Conservation (phyloP, 2,888 invertebrate genomes). For the Drosophila nr. perissopoda region DNA sequence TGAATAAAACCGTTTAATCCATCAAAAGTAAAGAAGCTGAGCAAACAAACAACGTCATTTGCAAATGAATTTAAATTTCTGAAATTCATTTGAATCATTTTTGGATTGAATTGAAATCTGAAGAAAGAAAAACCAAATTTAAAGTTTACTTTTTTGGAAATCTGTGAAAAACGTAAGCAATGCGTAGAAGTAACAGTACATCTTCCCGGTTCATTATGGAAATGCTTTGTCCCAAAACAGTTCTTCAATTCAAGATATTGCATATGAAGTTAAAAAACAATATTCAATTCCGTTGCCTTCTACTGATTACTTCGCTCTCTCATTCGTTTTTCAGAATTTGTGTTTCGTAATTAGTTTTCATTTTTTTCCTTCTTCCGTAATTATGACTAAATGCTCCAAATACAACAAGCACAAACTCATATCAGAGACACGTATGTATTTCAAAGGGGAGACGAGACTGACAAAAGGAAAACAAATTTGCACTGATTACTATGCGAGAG, state of each 20-base stretch:
- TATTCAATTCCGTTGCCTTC: not conserved
- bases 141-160: not conserved
- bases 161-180: not conserved
- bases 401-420: not conserved
- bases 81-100: conserved; percentile 10
- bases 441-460: conserved; percentile 21
- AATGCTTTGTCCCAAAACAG: not conserved
- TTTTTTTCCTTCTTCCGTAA: conserved; percentile 13
- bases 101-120: not conserved
- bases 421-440: not conserved
- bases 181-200: not conserved
- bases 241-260: not conserved
- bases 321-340: not conserved
- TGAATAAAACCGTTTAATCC: not conserved
- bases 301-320: not conserved
- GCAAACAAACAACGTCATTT: conserved; percentile 3
- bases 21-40: not conserved
- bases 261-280: not conserved
- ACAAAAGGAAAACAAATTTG: conserved; percentile 51
- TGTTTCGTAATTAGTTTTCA: conserved; percentile 4
- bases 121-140: not conserved
- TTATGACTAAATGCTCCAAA: conserved; percentile 22
- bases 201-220: not conserved
- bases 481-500: conserved; percentile 40
- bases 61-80: conserved; percentile 17